These are phyloP conservation scores for Blennius ocellaris DNA, from an alignment of 2,113 vertebrate genomes.

Conservation along the genomic window DNA sequence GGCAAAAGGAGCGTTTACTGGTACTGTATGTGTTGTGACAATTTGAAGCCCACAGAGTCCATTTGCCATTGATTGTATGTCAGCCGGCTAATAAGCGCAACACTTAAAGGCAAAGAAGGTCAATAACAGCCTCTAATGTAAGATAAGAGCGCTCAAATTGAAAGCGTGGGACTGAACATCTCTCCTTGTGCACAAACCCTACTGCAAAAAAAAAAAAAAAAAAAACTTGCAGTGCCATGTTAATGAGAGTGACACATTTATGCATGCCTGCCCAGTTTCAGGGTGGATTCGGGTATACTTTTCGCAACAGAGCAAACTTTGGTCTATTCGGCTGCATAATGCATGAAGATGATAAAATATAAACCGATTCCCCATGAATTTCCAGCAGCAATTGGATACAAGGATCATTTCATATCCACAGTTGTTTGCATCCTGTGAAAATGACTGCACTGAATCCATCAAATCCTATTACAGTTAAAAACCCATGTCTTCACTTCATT, in stretches of 20 bases:
- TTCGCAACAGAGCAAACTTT: neutral
- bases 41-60: conserved; percentile 18
- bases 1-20: neutral
- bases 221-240: neutral
- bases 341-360: conserved; percentile 39
- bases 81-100: conserved; percentile 56
- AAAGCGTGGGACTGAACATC: conserved; percentile 24
- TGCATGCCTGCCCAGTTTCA: neutral
- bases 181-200: conserved; percentile 13
- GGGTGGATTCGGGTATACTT: conserved; percentile 4
- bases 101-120: conserved; percentile 47
- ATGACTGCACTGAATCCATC: conserved; percentile 14
- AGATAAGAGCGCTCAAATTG: conserved; percentile 56
- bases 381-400: conserved; percentile 1
- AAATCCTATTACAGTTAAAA: conserved; percentile 20
- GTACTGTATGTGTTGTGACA: neutral
- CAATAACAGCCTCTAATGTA: conserved; percentile 45
- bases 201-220: neutral
- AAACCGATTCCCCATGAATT: conserved; percentile 24
- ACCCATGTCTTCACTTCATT: neutral
- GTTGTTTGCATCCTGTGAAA: conserved; percentile 14
- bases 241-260: neutral
- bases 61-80: conserved; percentile 52
- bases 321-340: conserved; percentile 26
- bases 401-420: conserved; percentile 8